These are phyloP conservation scores for Spatula versicolor DNA, from an alignment of 2,797 vertebrate genomes.

Conservation along the genomic window DNA sequence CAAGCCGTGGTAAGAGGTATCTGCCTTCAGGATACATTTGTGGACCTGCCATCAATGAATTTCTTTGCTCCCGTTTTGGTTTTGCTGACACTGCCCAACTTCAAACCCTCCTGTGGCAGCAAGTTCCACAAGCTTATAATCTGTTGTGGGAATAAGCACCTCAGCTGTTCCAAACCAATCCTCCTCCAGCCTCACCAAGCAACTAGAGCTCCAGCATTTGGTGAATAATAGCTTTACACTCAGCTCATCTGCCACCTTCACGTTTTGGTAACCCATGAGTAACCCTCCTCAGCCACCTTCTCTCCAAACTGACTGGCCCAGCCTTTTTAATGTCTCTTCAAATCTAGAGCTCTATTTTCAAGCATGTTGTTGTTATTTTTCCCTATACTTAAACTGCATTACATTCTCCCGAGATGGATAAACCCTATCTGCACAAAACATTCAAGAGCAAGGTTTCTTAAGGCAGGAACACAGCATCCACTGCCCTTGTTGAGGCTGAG, in stretches of 20 bases:
- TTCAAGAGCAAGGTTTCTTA: not conserved
- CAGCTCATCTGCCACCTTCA: not conserved
- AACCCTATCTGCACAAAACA: not conserved
- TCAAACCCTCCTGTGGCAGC: not conserved
- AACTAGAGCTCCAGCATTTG: not conserved
- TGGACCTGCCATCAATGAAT: not conserved
- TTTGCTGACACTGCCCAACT: not conserved
- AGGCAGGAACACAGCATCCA: not conserved
- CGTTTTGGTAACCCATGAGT: not conserved
- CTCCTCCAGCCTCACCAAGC: not conserved
- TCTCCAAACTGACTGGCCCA: not conserved
- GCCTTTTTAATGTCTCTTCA: not conserved
- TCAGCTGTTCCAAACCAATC: not conserved
- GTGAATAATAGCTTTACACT: not conserved
- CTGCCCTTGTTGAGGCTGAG: not conserved
- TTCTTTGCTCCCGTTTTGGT: not conserved
- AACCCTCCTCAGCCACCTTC: not conserved
- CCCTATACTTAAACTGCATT: not conserved
- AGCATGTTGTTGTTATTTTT: not conserved
- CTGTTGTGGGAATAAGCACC: not conserved
- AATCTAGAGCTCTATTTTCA: not conserved
- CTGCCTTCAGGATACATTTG: not conserved
- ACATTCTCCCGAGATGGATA: not conserved
- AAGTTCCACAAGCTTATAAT: not conserved
- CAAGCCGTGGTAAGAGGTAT: not conserved